Percentiles rank a stretch among this genome's conserved stretches.
These are phyloP conservation scores for Leontocebus nigricollis DNA, from an alignment of 2,797 vertebrate genomes.

Conservation along the genomic window DNA sequence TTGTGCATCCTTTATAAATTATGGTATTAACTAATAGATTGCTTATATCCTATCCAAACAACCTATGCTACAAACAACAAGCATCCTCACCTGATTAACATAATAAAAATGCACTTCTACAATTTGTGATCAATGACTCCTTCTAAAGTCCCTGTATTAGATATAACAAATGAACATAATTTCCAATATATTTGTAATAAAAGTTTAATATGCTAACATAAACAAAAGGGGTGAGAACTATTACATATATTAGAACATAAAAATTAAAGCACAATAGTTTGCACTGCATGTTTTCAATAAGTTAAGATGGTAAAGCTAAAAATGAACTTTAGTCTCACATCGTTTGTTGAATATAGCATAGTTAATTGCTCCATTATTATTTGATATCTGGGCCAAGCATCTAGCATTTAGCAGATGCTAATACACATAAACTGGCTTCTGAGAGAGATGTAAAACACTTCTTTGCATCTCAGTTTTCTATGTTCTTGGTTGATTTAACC, in stretches of 20 bases:
- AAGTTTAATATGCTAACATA: background rate
- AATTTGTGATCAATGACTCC: slow-evolving; percentile 16
- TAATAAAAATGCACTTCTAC: background rate
- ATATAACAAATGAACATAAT: background rate
- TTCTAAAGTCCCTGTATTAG: background rate
- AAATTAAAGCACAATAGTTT: background rate
- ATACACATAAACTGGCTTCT: background rate
- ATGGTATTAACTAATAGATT: background rate
- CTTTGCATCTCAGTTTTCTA: background rate
- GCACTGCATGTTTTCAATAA: background rate
- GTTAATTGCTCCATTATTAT: background rate
- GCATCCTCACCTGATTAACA: background rate
- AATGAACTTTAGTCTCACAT: background rate
- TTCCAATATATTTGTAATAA: background rate
- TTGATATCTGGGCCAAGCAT: background rate
- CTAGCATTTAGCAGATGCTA: background rate
- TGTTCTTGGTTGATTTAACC: background rate
- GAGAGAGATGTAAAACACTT: background rate
- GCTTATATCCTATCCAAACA: background rate
- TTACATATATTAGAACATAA: background rate
- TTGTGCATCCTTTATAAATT: background rate
- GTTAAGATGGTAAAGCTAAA: background rate
- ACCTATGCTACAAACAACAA: background rate
- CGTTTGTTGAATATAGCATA: background rate
- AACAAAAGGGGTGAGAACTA: background rate